These are phyloP conservation scores for Orchesella flavescens DNA, from an alignment of 2,888 invertebrate genomes.

Conservation along the genomic window DNA sequence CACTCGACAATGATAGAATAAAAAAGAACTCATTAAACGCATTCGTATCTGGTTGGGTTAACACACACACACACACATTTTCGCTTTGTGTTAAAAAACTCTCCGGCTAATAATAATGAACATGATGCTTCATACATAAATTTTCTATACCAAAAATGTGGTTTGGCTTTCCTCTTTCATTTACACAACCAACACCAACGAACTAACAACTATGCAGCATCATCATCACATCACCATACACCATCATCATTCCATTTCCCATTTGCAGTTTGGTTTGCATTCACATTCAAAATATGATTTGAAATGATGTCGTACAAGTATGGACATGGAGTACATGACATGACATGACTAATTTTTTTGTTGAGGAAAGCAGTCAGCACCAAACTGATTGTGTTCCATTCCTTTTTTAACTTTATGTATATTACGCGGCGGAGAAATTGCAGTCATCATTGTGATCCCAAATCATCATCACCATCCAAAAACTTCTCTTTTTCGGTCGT, in stretches of 20 bases:
- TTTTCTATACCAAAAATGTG: conserved; percentile 31
- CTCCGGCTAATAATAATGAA: conserved; percentile 45
- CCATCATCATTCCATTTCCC: too few relatives aligned
- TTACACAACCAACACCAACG: conserved; percentile 11
- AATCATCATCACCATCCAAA: background rate
- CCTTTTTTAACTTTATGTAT: conserved; percentile 2
- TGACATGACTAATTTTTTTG: conserved; percentile 63
- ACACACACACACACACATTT: conserved; percentile 56
- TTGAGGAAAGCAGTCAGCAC: background rate
- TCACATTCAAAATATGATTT: conserved; percentile 18
- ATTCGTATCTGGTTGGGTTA: conserved; percentile 63
- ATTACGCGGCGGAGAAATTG: conserved; percentile 15
- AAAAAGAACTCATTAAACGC: conserved; percentile 64
- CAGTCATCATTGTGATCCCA: conserved; percentile 36
- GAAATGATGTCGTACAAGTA: conserved; percentile 42
- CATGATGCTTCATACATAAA: background rate
- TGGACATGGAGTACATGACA: conserved; percentile 6
- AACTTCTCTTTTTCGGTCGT: conserved; percentile 30
- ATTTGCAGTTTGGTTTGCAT: background rate
- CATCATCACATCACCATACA: conserved; percentile 26
- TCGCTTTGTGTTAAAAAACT: background rate
- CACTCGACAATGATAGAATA: conserved; percentile 29
- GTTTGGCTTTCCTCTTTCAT: conserved; percentile 50
- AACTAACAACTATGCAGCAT: conserved; percentile 21
- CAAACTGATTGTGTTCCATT: background rate